Evolutionary conservation across 1,140 invertebrate genomes (phyloP).

Genomic region (Drosophila kanapiae): DNA sequence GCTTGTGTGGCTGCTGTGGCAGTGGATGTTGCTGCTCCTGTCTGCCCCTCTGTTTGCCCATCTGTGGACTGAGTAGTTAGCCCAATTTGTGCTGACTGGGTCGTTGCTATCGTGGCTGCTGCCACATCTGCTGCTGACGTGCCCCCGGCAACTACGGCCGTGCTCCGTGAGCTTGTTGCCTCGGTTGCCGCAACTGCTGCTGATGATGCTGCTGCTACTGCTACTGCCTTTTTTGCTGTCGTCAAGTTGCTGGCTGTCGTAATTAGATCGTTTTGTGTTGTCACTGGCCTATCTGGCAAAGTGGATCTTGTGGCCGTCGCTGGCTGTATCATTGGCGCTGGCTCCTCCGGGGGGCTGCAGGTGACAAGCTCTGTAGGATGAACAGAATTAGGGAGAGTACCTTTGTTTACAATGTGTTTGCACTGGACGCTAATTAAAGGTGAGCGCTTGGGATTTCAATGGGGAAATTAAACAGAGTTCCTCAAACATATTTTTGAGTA

Average conservation of each 20-base stretch:
- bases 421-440: slow-evolving; percentile 23
- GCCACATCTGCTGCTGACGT: slow-evolving; percentile 66
- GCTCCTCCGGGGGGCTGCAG: slow-evolving; percentile 47
- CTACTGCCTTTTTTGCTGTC: slow-evolving; percentile 60
- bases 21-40: slow-evolving; percentile 20
- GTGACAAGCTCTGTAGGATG: slow-evolving; percentile 66
- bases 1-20: slow-evolving; percentile 10
- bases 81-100: slow-evolving; percentile 74
- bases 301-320: slow-evolving; percentile 70
- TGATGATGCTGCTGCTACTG: slow-evolving; percentile 18
- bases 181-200: slow-evolving; percentile 17
- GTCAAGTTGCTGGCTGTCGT: slow-evolving; percentile 75
- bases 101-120: slow-evolving; percentile 37
- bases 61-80: slow-evolving; percentile 63
- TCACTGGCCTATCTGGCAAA: slow-evolving; percentile 77
- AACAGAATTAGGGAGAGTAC: slow-evolving; percentile 28
- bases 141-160: slow-evolving; percentile 39
- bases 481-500: not conserved
- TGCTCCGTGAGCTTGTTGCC: slow-evolving; percentile 23
- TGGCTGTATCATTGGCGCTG: slow-evolving; percentile 26
- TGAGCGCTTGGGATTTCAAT: not conserved
- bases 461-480: not conserved
- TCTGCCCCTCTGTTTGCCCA: slow-evolving; percentile 29
- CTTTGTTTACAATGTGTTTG: slow-evolving; percentile 21
- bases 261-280: slow-evolving; percentile 84